These are phyloP conservation scores for Mesitornis unicolor DNA, from an alignment of 2,113 vertebrate genomes.

Conservation along the genomic window DNA sequence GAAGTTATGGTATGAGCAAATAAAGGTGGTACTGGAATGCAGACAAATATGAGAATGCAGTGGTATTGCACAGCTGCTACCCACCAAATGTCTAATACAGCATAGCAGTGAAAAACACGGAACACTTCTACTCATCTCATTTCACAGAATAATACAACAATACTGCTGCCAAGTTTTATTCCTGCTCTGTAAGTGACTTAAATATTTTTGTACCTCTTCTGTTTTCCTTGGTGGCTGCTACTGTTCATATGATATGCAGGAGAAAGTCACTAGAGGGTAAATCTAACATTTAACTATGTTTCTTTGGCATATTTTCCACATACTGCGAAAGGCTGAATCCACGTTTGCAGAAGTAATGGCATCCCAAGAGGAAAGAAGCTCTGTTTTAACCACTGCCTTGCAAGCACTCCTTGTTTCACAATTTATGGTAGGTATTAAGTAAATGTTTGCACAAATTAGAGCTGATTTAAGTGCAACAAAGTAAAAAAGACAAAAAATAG, in stretches of 20 bases:
- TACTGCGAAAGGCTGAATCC: neutral
- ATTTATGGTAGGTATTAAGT: neutral
- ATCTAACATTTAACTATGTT: neutral
- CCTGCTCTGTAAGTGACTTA: neutral
- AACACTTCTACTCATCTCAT: neutral
- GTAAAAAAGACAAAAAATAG: neutral
- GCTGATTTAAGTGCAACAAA: neutral
- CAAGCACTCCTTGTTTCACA: neutral
- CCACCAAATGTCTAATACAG: neutral
- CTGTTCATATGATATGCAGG: neutral
- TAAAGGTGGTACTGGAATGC: neutral
- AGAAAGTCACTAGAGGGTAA: neutral
- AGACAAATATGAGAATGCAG: neutral
- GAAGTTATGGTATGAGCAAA: neutral
- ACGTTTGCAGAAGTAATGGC: neutral
- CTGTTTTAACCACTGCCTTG: neutral
- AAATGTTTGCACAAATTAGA: constrained; percentile 15
- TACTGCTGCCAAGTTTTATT: neutral
- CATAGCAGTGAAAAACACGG: neutral
- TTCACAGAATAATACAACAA: neutral
- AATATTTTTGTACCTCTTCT: neutral
- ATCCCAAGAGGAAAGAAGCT: neutral
- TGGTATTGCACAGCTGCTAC: neutral
- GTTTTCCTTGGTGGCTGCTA: neutral
- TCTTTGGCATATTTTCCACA: neutral